phyloP scores from a whole-genome alignment of 1,140 invertebrate species.

The Aethina tumida region DNA sequence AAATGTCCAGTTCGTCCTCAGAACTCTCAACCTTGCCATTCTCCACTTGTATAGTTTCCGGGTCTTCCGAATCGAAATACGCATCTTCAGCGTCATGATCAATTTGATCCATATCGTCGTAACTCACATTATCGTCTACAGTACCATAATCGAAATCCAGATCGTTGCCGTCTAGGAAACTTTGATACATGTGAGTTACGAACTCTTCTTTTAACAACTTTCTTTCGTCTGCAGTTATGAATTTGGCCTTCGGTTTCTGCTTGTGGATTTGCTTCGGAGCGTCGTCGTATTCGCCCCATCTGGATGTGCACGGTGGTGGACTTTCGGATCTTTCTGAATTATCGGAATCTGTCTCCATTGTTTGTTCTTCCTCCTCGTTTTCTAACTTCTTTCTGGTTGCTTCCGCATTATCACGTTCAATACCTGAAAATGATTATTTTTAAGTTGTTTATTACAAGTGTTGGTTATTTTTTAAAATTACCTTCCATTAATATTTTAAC shows the following conservation, averaged over 20 bases:
- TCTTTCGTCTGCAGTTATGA: slow-evolving; percentile 46
- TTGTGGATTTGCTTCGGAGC: slow-evolving; percentile 12
- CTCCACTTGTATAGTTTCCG: slow-evolving; percentile 43
- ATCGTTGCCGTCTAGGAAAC: slow-evolving; percentile 78
- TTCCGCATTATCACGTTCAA: slow-evolving; percentile 53
- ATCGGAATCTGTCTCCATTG: slow-evolving; percentile 36
- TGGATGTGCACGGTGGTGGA: slow-evolving; percentile 23
- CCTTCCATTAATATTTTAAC: slow-evolving; percentile 58
- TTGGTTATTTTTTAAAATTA: slow-evolving; percentile 39
- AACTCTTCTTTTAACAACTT: slow-evolving; percentile 73
- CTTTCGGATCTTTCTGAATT: slow-evolving; percentile 15
- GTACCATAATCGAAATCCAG: slow-evolving; percentile 69
- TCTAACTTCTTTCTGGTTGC: slow-evolving; percentile 51
- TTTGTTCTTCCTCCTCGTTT: slow-evolving; percentile 43
- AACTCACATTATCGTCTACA: slow-evolving; percentile 67
- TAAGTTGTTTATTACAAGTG: slow-evolving; percentile 1
- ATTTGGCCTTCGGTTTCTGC: slow-evolving; percentile 13
- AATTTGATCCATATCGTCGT: slow-evolving; percentile 63
- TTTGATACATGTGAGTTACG: slow-evolving; percentile 75
- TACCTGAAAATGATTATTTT: too few species aligned
- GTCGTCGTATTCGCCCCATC: slow-evolving; percentile 44
- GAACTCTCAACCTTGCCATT: slow-evolving; percentile 27
- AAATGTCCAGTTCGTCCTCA: slow-evolving; percentile 63
- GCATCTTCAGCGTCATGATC: slow-evolving; percentile 75
- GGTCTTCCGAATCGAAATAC: slow-evolving; percentile 76